Evolutionary conservation across 2,113 vertebrate species (phyloP), one percentile per base, ranked within the genome.

Genomic region (Tragelaphus strepsiceros): DNA sequence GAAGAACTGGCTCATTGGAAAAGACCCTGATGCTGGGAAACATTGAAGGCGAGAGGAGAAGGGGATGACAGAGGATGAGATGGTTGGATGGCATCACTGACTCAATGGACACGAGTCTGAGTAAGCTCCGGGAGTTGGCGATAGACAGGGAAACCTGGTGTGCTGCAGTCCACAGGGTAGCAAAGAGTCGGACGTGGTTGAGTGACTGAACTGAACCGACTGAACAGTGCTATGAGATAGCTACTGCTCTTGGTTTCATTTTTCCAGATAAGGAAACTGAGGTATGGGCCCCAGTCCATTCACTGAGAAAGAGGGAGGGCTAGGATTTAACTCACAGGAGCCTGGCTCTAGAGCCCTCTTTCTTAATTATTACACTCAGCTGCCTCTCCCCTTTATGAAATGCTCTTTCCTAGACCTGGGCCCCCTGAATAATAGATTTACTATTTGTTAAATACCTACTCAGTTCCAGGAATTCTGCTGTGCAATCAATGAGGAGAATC

Each of bases 241-340:
- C 59, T 82, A 5, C 19, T 5, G 26, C 43, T 10, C 3, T 53
- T 39, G 30, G 17, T 43, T 90, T 28, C 13, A 12, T 62, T 88
- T 95, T 93, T 90, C 26, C 56, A 77, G 61, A 53, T 54, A 39
- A 62, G 89, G 74, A 96, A 97, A 93, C 64, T 26, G 89, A 97
- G 32, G 28, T 51, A 24, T 22, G 24, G 82, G 53, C 24, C 26
- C 32, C 43, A 13, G 83, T 28, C 81, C 43, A 39, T 61, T 92
- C 53, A 84, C 22, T 2, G 2, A 71, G 30, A 21, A 83, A 87
- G 91, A 96, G 22, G 49, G 77, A 82, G 77, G 74, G 21, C 35
- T 4, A 15, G 49, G 19, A 67, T 67, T 87, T 51, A 71, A 81
- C 32, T 28, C 13, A 21, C 2, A 14, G 59, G 49, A 49, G 46